Conservation (phyloP, 64 coral and sea anemone species). For the Astreopora myriophthalma region DNA sequence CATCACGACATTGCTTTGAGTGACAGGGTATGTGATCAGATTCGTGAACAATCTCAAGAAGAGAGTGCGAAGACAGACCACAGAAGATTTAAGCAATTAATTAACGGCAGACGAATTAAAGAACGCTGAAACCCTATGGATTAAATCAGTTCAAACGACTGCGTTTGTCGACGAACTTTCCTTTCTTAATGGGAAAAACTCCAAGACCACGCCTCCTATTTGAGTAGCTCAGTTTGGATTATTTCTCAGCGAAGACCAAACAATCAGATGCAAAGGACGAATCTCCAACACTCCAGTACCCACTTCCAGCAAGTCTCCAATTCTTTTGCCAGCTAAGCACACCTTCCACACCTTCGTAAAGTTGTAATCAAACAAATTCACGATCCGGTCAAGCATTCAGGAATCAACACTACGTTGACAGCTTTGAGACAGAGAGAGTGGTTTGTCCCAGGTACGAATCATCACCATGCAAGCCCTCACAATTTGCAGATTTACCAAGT, state of each 20-base stretch:
- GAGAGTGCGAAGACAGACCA: background rate
- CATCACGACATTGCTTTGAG: background rate
- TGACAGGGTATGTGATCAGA: background rate
- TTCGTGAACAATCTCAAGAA: background rate
- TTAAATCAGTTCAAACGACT: background rate
- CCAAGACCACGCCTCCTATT: background rate
- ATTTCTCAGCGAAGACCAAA: background rate
- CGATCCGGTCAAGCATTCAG: background rate
- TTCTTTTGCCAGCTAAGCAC: constrained; percentile 6
- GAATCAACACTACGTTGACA: background rate
- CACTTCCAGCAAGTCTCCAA: background rate
- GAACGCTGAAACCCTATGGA: background rate
- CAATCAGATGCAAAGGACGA: background rate
- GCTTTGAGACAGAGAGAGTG: background rate
- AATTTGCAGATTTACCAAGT: background rate
- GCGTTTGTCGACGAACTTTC: background rate
- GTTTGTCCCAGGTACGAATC: background rate
- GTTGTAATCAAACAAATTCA: background rate
- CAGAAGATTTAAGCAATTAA: background rate
- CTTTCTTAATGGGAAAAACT: background rate
- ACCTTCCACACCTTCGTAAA: background rate
- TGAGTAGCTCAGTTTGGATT: too few species aligned
- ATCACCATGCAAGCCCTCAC: background rate
- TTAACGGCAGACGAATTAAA: background rate
- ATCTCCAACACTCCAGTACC: background rate